Conservation (phyloP, 2,888 invertebrate genomes). For the Eristalinus aeneus region DNA sequence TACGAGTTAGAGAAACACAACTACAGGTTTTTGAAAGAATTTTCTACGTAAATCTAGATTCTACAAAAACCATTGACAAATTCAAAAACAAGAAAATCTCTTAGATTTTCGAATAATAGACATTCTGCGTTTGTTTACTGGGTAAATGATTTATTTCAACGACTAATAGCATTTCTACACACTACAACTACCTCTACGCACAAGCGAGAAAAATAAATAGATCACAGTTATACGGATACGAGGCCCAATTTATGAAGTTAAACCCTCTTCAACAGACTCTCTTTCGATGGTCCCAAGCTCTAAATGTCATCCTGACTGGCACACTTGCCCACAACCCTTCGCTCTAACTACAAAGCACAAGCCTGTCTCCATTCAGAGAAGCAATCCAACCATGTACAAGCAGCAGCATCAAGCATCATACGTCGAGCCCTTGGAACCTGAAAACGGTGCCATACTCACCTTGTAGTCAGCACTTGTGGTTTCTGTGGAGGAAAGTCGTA, state of each 20-base stretch:
- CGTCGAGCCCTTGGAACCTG: constrained; percentile 28
- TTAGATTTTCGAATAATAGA: constrained; percentile 12
- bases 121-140: constrained; percentile 21
- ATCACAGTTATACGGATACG: background rate
- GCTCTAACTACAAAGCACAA: background rate
- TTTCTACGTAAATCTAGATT: background rate
- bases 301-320: no score
- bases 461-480: constrained; percentile 76
- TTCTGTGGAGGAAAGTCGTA: constrained; percentile 81
- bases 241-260: no score
- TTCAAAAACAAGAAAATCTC: background rate
- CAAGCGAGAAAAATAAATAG: background rate
- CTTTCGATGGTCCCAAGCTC: no score
- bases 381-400: background rate
- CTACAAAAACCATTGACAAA: background rate
- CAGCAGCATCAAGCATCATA: background rate
- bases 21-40: background rate
- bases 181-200: background rate
- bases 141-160: background rate
- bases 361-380: background rate
- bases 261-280: no score
- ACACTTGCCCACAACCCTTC: background rate
- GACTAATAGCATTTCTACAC: background rate
- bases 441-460: constrained; percentile 61
- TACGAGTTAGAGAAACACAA: no score